Conservation (phyloP, 2,113 vertebrate species). For the Tenrec ecaudatus region DNA sequence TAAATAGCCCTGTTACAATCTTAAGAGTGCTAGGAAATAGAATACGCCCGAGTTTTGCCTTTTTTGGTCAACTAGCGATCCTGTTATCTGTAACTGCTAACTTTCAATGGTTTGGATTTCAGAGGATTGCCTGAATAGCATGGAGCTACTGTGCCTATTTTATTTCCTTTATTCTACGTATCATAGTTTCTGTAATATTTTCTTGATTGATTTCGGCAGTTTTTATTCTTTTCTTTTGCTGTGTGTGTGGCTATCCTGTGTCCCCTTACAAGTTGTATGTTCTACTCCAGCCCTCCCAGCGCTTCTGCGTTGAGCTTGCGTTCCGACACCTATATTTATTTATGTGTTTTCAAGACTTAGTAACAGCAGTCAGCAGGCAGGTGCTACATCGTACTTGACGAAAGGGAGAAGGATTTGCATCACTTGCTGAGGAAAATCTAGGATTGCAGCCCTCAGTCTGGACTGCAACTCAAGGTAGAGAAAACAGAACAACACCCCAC, state of each 20-base stretch:
- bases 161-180: background rate
- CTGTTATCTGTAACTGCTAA: background rate
- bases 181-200: background rate
- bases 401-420: too few relatives aligned
- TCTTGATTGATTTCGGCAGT: background rate
- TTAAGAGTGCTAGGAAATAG: background rate
- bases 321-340: background rate
- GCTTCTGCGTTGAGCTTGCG: background rate
- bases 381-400: too few relatives aligned
- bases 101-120: background rate
- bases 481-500: too few relatives aligned
- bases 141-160: background rate
- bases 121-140: background rate
- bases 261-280: background rate
- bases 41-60: background rate
- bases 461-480: too few relatives aligned
- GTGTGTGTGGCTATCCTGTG: background rate
- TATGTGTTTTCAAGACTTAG: background rate
- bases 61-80: background rate
- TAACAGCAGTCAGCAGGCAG: too few relatives aligned
- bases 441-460: too few relatives aligned
- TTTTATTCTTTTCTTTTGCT: background rate
- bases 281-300: background rate
- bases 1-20: conserved; percentile 9
- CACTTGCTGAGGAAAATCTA: too few relatives aligned